Evolutionary conservation across 2,113 vertebrate genomes (phyloP).

Genomic region (Gambusia holbrooki): DNA sequence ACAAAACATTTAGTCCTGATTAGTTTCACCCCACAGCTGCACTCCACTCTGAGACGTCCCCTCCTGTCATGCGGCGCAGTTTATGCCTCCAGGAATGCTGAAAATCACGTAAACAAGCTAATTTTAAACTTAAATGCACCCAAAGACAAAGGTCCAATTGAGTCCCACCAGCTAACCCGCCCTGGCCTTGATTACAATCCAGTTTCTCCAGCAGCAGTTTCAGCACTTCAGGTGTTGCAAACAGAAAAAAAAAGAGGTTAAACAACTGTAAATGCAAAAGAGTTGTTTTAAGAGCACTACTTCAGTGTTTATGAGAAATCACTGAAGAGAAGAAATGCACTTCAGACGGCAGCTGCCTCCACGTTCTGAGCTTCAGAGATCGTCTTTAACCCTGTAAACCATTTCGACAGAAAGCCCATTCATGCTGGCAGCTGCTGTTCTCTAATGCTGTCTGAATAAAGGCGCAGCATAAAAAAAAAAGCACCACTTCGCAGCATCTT

Average conservation of each 20-base stretch:
- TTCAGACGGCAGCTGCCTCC: neutral
- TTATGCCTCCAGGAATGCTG: constrained; percentile 57
- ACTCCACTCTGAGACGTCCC: constrained; percentile 12
- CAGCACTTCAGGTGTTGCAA: constrained; percentile 1
- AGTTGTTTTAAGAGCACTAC: neutral
- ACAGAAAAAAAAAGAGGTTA: neutral
- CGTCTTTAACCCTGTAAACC: too few species aligned
- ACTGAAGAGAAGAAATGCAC: neutral
- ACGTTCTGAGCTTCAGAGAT: neutral
- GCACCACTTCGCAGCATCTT: neutral
- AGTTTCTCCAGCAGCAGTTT: neutral
- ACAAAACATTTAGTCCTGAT: constrained; percentile 16
- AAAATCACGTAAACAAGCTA: constrained; percentile 67
- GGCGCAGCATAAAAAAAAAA: neutral
- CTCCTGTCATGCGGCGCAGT: constrained; percentile 52
- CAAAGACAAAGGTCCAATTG: constrained; percentile 60
- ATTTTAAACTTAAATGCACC: constrained; percentile 55
- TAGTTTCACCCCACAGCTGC: constrained; percentile 9
- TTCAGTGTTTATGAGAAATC: neutral
- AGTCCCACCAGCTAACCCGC: constrained; percentile 5
- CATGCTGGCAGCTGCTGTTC: too few species aligned
- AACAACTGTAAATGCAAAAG: neutral
- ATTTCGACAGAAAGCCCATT: neutral
- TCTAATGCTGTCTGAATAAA: too few species aligned
- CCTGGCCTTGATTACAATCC: constrained; percentile 8